A percentile compares a stretch with the other conserved stretches of the same genome.
phyloP scores from a whole-genome alignment of 2,113 vertebrate species.

The Ptilorrhoa leucosticta region DNA sequence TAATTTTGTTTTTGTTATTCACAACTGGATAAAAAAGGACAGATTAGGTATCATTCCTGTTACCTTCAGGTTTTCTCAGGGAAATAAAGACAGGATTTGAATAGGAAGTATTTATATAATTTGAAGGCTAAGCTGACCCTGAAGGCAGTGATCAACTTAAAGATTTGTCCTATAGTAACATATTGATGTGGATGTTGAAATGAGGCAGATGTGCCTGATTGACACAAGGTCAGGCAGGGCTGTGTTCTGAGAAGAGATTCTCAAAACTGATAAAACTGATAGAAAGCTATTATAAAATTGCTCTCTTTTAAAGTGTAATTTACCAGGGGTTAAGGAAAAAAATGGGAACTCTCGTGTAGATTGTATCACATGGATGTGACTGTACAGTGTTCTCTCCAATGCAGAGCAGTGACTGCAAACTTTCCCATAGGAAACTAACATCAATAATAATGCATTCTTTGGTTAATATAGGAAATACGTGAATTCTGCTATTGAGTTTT shows the following conservation, averaged over 20 bases:
- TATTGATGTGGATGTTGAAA: not conserved
- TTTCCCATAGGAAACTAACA: constrained; percentile 21
- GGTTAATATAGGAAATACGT: not conserved
- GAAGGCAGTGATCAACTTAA: constrained; percentile 23
- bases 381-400: not conserved
- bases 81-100: constrained; percentile 20
- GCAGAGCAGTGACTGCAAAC: not conserved
- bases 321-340: not conserved
- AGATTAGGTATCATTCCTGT: constrained; percentile 7
- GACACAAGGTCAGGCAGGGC: not conserved
- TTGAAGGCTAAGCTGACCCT: constrained; percentile 25
- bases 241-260: not conserved
- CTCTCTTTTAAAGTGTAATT: not conserved
- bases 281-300: not conserved
- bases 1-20: not conserved
- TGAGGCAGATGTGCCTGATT: not conserved
- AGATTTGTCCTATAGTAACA: not conserved
- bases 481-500: not conserved
- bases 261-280: not conserved
- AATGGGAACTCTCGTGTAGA: not conserved
- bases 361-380: not conserved
- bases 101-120: constrained; percentile 18
- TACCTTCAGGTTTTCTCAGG: constrained; percentile 17
- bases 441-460: not conserved
- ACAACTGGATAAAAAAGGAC: not conserved